Evolutionary conservation across 2,888 invertebrate genomes (phyloP).

Genomic region (Erebia aethiops): DNA sequence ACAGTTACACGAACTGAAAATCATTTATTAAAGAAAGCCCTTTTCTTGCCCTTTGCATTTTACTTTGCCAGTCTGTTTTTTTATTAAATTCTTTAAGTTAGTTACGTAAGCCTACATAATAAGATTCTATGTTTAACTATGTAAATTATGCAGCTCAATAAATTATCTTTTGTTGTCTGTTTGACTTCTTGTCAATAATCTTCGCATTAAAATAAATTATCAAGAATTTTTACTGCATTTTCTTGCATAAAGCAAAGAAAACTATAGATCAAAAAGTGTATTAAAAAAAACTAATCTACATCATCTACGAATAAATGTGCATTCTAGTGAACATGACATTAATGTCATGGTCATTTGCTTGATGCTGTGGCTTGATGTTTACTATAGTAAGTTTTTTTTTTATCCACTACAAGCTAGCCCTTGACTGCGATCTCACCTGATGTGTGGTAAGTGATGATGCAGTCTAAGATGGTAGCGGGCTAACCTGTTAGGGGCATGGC

Average conservation of each 20-base stretch:
- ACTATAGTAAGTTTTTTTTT: background rate
- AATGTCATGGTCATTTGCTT: conserved; percentile 8
- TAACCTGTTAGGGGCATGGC: no score
- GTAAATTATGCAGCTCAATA: background rate
- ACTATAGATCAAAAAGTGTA: background rate
- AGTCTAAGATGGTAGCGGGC: no score
- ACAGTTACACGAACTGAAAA: no score
- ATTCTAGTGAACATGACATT: background rate
- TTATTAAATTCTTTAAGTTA: background rate
- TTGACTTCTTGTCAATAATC: background rate
- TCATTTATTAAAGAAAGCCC: no score
- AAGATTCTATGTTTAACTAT: background rate
- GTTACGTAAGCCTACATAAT: background rate
- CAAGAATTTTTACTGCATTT: conserved; percentile 4
- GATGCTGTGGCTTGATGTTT: background rate
- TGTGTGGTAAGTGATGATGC: no score
- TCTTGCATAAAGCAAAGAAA: background rate
- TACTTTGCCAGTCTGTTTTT: background rate
- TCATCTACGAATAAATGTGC: background rate
- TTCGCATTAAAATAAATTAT: background rate
- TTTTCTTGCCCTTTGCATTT: no score
- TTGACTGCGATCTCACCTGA: no score
- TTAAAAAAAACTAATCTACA: background rate
- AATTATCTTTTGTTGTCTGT: background rate
- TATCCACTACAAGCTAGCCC: no score